Evolutionary conservation across 1,140 invertebrate genomes (phyloP), one percentile per base, ranked within the genome.

Genomic region (Apis mellifera): DNA sequence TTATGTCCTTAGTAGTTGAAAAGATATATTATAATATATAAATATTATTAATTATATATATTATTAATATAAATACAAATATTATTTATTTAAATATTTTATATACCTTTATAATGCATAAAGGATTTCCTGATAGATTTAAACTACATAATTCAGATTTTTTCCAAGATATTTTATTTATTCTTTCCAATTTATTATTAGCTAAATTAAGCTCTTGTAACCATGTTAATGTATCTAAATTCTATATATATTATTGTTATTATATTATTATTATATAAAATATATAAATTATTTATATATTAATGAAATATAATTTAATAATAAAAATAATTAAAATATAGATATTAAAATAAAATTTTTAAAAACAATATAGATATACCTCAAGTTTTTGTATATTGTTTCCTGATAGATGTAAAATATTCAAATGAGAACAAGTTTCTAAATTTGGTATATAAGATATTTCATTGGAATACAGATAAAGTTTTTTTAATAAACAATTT

Each of bases 401-500:
- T 75, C 88, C 75, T 21, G 88, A 75, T n/a, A 89, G 50, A 15
- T 71, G 78, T 50, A 89, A 52, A 54, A 71, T 62, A 2, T 32
- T 83, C 19, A 89, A 73, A 48, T 23, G 21, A 21, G 52, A 19
- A 71, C 74, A 78, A 60, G 57, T 60, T n/a, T 73, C 59, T 42
- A 89, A 26, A 84, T 83, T 60, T 9, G 88, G 86, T 60, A 89
- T 78, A 48, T 55, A 26, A 48, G 81, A 42, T 68, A 89, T 84
- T 65, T 84, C 78, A 17, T 89, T 89, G 2, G 88, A 86, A 65
- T 86, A 89, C 15, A 86, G 71, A 65, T 86, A 89, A 60, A 89
- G 75, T 62, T 88, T 86, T 60, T 84, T 78, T 8, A 84, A 26
- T 69, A 75, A 78, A 11, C 64, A 57, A 62, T 82, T 82, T 82